phyloP scores from a whole-genome alignment of 2,888 invertebrate species.

The Tetheella fluctuosa region DNA sequence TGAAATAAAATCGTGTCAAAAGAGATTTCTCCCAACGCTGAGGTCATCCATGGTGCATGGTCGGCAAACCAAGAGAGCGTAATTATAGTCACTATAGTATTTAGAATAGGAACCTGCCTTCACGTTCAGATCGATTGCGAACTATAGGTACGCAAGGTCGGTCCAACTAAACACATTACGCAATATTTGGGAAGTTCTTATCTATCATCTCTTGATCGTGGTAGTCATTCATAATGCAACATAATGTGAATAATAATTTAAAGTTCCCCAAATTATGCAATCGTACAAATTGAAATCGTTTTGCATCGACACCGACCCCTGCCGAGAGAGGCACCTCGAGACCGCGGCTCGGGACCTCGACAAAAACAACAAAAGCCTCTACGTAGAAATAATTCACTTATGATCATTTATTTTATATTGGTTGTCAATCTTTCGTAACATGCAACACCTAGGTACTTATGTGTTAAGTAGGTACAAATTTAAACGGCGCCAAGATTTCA shows the following conservation, averaged over 20 bases:
- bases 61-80: slow-evolving; percentile 21
- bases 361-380: slow-evolving; percentile 41
- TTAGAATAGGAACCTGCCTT: slow-evolving; percentile 24
- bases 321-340: slow-evolving; percentile 49
- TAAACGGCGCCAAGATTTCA: no score
- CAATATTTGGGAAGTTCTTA: slow-evolving; percentile 63
- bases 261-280: slow-evolving; percentile 76
- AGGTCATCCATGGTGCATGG: slow-evolving; percentile 38
- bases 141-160: slow-evolving; percentile 57
- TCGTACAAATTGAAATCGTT: slow-evolving; percentile 72
- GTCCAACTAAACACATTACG: slow-evolving; percentile 35
- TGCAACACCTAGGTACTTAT: no score
- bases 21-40: slow-evolving; percentile 18
- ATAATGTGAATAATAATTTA: slow-evolving; percentile 56
- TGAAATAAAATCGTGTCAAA: slow-evolving; percentile 31
- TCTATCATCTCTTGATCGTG: slow-evolving; percentile 57
- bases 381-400: no score
- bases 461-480: no score
- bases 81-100: slow-evolving; percentile 2
- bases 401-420: no score
- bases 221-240: slow-evolving; percentile 63
- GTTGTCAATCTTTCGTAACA: no score
- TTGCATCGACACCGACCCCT: slow-evolving; percentile 64
- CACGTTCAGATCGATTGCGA: slow-evolving; percentile 43
- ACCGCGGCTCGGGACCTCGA: slow-evolving; percentile 38